Base-by-base conservation (phyloP, 2,888 invertebrate genomes). In the Drosophila greeni region DNA sequence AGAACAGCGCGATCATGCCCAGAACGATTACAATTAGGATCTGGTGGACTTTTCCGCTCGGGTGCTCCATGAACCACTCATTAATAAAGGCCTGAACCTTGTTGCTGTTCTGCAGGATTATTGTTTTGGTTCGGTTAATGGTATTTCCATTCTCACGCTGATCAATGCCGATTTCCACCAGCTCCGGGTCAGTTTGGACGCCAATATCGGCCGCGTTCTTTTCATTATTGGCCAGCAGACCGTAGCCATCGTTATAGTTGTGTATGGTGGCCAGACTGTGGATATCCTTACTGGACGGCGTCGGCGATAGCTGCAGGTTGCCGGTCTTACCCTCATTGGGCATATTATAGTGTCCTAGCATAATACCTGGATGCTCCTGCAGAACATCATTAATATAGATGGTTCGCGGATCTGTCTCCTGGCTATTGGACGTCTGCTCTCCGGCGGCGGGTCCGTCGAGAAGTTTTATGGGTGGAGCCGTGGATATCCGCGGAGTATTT, bases 401-500 rank as follows among this genome's bases (percentile, higher is more conserved):
- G 18, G 88, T 89, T 23, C 89, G 85, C n/a, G 86, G 87, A 72
- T 87, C 85, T 8, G 31, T 65, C 0, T 51, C 54, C 16, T 76
- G 65, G 18, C 71, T 64, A 29, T 86, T 73, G 12, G 76, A 86
- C 1, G 76, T 85, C 1, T 85, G 72, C 24, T 86, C 66, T 5
- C 26, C 80, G 59, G 86, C 74, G 14, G 95, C 74, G n/a, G 95
- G 95, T 0, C 96, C 96, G 85, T 94, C 95, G 1, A 96, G 87
- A 12, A 96, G 89, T 59, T 95, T 90, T 0, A 93, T 93, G 39
- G 93, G 91, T 80, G 93, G 93, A 3, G 93, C 92, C 5, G 93
- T 92, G 1, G 93, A 92, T 87, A 96, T 95, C 8, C 96, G 94
- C 12, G 95, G 94, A 4, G 95, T 94, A 73, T 94, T 93, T 82